A percentile compares a stretch with the other conserved stretches of the same genome.
These are phyloP conservation scores for Lycocorax pyrrhopterus DNA, from an alignment of 2,113 vertebrate genomes.

Conservation along the genomic window DNA sequence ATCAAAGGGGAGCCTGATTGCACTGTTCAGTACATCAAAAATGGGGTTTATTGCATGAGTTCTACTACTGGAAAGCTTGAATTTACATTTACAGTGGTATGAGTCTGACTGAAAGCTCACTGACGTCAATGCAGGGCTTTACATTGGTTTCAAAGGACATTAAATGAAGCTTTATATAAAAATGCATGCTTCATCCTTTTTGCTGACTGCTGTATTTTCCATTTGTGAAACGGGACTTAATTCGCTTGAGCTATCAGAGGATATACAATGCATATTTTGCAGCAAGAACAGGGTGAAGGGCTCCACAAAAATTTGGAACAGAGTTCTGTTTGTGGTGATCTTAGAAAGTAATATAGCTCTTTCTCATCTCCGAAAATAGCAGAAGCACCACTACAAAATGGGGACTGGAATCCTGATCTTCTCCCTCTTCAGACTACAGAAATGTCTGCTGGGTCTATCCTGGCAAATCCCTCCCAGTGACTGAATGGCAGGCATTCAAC, in stretches of 20 bases:
- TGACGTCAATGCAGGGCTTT: constrained; percentile 41
- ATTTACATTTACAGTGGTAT: constrained; percentile 28
- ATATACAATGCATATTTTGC: neutral
- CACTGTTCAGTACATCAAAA: neutral
- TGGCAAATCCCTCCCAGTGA: neutral
- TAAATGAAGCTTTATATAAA: constrained; percentile 28
- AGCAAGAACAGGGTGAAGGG: neutral
- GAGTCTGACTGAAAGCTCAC: constrained; percentile 11
- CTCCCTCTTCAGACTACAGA: neutral
- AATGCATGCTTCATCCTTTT: neutral
- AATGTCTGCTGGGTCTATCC: neutral
- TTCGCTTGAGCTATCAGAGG: neutral
- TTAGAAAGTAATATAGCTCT: neutral
- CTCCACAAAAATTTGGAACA: neutral
- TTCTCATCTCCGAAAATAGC: neutral
- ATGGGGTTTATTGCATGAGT: constrained; percentile 20
- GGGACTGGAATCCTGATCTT: neutral
- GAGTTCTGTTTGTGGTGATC: neutral
- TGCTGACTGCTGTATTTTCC: neutral
- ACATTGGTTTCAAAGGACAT: constrained; percentile 24
- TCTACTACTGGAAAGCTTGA: constrained; percentile 15
- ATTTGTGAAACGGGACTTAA: neutral
- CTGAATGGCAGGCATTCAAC: neutral
- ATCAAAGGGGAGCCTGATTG: constrained; percentile 36
- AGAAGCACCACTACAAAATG: neutral